Evolutionary conservation across 2,888 invertebrate species (phyloP).

Genomic region (Sesia apiformis): DNA sequence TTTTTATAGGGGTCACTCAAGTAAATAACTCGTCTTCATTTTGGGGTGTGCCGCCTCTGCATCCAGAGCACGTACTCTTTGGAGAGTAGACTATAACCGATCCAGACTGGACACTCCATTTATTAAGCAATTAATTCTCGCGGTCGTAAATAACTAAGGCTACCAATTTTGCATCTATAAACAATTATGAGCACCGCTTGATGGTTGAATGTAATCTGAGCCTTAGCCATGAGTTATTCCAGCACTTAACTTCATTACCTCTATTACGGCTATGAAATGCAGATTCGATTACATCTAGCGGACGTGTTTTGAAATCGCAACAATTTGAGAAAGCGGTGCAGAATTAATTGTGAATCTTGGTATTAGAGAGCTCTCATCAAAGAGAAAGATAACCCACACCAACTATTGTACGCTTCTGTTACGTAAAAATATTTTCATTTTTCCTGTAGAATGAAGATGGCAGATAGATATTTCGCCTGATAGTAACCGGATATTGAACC

Average conservation of each 20-base stretch:
- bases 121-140: not conserved
- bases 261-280: not conserved
- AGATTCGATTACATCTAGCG: not conserved
- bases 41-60: constrained; percentile 15
- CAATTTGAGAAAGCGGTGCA: not conserved
- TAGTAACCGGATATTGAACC: too few relatives aligned
- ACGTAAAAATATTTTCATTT: too few relatives aligned
- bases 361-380: too few relatives aligned
- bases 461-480: too few relatives aligned
- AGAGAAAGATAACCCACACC: too few relatives aligned
- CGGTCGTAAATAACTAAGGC: not conserved
- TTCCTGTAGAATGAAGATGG: too few relatives aligned
- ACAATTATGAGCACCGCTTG: not conserved
- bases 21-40: constrained; percentile 57
- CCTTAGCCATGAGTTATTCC: not conserved
- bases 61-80: constrained; percentile 25
- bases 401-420: too few relatives aligned
- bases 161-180: not conserved
- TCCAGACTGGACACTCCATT: constrained; percentile 3
- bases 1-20: constrained; percentile 56
- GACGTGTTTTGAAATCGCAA: not conserved
- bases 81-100: constrained; percentile 10
- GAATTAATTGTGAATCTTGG: not conserved
- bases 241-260: too few relatives aligned
- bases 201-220: not conserved